Percentiles rank a stretch among this genome's conserved stretches.
phyloP scores from a whole-genome alignment of 2,888 invertebrate genomes.

The Podotricha telesiphe region DNA sequence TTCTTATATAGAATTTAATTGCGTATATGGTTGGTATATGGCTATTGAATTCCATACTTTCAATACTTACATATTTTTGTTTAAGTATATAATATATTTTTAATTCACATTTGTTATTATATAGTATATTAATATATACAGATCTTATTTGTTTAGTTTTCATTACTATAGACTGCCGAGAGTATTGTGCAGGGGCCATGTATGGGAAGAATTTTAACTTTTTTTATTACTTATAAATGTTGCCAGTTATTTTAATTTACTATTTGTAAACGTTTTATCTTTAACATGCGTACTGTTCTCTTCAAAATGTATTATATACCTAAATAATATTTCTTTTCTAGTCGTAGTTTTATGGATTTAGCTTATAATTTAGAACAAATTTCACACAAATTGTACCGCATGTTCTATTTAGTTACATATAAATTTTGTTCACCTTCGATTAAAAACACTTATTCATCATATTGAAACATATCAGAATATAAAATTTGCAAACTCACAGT shows the following conservation, averaged over 20 bases:
- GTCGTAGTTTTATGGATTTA: conserved; percentile 24
- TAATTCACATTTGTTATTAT: neutral
- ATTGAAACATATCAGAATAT: conserved; percentile 56
- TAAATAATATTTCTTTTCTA: conserved; percentile 19
- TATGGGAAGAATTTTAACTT: neutral
- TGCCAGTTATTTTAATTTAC: too few relatives aligned
- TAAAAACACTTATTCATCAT: conserved; percentile 49
- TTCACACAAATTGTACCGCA: conserved; percentile 7
- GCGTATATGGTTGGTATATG: neutral
- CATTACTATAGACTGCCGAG: conserved; percentile 6
- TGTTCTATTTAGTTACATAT: conserved; percentile 21
- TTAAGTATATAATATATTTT: neutral
- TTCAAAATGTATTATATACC: conserved; percentile 2
- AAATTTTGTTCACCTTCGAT: conserved; percentile 61
- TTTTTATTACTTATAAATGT: too few relatives aligned
- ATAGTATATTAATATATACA: neutral
- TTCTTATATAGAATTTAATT: neutral
- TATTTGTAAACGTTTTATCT: neutral
- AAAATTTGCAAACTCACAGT: conserved; percentile 48
- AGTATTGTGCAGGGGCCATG: conserved; percentile 38
- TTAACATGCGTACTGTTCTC: neutral
- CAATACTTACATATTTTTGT: neutral
- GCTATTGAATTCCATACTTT: neutral
- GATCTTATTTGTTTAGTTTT: neutral
- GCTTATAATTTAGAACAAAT: conserved; percentile 24